Conservation (phyloP, 2,113 vertebrate species). For the Brienomyrus longianalis region DNA sequence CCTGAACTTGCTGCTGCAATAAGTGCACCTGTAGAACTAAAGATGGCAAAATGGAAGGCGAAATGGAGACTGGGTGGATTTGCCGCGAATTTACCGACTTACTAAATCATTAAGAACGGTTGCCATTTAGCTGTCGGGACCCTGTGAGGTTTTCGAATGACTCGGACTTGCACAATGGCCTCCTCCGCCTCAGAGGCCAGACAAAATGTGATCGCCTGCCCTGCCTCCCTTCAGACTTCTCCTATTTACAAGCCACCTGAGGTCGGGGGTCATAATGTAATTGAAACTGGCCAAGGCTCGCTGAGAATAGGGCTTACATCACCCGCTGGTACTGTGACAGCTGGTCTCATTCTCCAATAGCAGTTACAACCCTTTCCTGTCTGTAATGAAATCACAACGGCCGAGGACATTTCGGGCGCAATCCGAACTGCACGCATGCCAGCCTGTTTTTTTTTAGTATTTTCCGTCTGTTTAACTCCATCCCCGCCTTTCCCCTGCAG, state of each 20-base stretch:
- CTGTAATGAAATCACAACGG: conserved; percentile 38
- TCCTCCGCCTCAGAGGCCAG: neutral
- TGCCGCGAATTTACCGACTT: neutral
- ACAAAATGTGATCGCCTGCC: conserved; percentile 21
- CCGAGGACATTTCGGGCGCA: conserved; percentile 11
- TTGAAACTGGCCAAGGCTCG: conserved; percentile 52
- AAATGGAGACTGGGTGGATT: neutral
- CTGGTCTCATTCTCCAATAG: conserved; percentile 62
- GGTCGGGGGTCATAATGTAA: conserved; percentile 63
- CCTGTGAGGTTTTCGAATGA: neutral
- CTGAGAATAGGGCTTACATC: conserved; percentile 57
- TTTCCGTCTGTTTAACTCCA: neutral
- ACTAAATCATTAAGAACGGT: conserved; percentile 7
- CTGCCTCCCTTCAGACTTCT: conserved; percentile 6
- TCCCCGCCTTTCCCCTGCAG: neutral
- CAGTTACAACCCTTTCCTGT: conserved; percentile 49
- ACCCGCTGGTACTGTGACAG: conserved; percentile 58
- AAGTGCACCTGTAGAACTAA: neutral
- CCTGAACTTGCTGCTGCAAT: neutral
- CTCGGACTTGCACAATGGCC: neutral
- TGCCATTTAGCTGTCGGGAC: neutral
- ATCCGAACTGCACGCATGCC: conserved; percentile 8
- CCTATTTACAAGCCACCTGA: conserved; percentile 29
- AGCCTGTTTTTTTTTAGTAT: neutral
- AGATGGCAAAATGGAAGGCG: neutral